Percentiles rank a stretch among this genome's conserved stretches.
Conservation (phyloP, 2,113 vertebrate species). For the Zosterops hypoxanthus region DNA sequence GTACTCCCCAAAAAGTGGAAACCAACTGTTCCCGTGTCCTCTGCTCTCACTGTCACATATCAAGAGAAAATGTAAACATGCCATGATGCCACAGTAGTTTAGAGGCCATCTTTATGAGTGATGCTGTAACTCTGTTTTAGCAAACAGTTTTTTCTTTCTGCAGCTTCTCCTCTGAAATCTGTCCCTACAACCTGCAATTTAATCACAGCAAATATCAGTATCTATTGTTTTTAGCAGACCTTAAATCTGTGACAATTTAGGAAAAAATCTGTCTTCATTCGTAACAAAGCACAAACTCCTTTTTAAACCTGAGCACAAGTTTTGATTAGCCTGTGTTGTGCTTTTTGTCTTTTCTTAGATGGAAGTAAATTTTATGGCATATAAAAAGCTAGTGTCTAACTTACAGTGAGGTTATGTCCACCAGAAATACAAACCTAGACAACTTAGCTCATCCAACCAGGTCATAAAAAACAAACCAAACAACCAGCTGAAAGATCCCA, state of each 20-base stretch:
- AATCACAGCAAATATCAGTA: neutral
- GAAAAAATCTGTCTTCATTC: neutral
- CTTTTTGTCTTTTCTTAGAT: neutral
- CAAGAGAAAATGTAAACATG: fast-evolving
- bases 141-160: neutral
- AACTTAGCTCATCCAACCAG: neutral
- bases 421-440: neutral
- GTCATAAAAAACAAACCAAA: neutral
- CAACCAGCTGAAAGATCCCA: neutral
- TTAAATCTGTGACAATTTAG: neutral
- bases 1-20: neutral
- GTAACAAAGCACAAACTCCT: neutral
- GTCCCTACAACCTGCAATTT: neutral
- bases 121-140: neutral
- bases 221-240: neutral
- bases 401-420: neutral
- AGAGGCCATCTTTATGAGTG: neutral
- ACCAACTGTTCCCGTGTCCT: fast-evolving
- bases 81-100: neutral
- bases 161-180: neutral
- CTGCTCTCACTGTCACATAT: neutral
- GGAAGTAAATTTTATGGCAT: neutral
- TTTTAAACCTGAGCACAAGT: neutral
- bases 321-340: neutral
- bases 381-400: neutral